Base-by-base conservation (phyloP, 2,113 vertebrate species). In the Oryzias curvinotus region DNA sequence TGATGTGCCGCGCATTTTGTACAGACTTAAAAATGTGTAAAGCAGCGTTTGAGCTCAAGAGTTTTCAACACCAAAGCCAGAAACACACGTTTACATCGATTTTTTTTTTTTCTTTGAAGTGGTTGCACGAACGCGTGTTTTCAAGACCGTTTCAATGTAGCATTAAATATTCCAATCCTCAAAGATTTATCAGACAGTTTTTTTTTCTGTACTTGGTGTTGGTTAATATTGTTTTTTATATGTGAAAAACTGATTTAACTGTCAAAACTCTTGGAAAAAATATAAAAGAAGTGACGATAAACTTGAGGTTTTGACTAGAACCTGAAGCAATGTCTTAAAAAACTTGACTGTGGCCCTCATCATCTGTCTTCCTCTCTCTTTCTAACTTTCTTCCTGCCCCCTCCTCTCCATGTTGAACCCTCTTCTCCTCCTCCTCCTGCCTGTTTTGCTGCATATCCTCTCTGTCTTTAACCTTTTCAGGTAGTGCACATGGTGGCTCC, bases 401-500 rank as follows among this genome's bases (percentile, higher is more conserved):
- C 71, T 66, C 42, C 65, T 46, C 71, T 57, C 57, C 63, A 48
- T 51, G 19, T 68, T 66, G 5, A 62, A 68, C 65, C 76, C 55
- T 75, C 68, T 65, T 57, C 45, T 23, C 13, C 55, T 65, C 54
- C 48, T 59, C 70, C 46, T 71, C 69, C 62, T 49, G 61, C 69
- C 68, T 78, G 60, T 58, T 71, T 61, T 68, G 62, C 57, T 69
- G 65, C 5, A 19, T 67, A 7, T 77, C 71, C 65, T 47, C 58
- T 55, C 52, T 75, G 48, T 57, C 67, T 21, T 52, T 52, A 44
- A 36, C 18, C 21, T 30, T 65, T 52, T 17, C 73, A 92, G 90
- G 81, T 13, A 1, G 66, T 0, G 7, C 14, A 8, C 56, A 48
- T 45, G 81, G 88, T 5, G 82, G 91, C 0, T 83, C 96, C 0